Percentiles rank a stretch among this genome's conserved stretches.
Evolutionary conservation across 2,888 invertebrate genomes (phyloP).

Genomic region (Tortrix viridana): DNA sequence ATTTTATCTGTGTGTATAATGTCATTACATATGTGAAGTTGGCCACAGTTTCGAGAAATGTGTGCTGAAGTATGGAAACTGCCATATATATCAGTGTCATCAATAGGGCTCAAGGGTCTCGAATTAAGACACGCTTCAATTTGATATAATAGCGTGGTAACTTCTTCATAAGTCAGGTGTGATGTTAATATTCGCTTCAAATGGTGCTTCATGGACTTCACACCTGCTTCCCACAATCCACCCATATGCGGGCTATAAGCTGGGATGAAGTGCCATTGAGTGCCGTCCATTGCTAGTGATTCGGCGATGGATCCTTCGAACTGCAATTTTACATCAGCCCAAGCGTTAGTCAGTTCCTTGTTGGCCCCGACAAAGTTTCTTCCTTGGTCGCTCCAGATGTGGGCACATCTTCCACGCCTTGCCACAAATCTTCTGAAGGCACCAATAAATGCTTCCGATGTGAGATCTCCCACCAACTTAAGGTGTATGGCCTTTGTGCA

Average conservation of each 20-base stretch:
- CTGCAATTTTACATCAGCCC: background rate
- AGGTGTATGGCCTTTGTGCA: conserved; percentile 11
- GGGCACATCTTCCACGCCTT: conserved; percentile 9
- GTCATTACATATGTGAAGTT: too few species aligned
- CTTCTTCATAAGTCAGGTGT: conserved; percentile 38
- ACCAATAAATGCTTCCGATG: conserved; percentile 6
- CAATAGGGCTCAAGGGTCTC: conserved; percentile 4
- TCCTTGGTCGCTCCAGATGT: conserved; percentile 20
- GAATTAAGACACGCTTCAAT: conserved; percentile 34
- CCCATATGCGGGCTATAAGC: conserved; percentile 38
- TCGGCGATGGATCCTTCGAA: background rate
- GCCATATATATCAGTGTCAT: background rate
- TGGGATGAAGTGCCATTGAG: conserved; percentile 24
- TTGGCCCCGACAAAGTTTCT: conserved; percentile 10
- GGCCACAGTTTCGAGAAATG: too few species aligned
- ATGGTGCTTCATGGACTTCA: conserved; percentile 37
- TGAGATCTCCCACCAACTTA: conserved; percentile 9
- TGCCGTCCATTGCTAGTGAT: background rate
- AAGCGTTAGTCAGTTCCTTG: background rate
- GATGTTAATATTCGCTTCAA: conserved; percentile 36
- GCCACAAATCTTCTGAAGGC: conserved; percentile 15
- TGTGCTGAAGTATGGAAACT: too few species aligned
- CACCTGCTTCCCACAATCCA: conserved; percentile 41
- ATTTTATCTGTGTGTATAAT: too few species aligned
- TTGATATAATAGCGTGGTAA: conserved; percentile 32